Evolutionary conservation across 2,797 vertebrate genomes (phyloP).

Genomic region (Capromys pilorides): DNA sequence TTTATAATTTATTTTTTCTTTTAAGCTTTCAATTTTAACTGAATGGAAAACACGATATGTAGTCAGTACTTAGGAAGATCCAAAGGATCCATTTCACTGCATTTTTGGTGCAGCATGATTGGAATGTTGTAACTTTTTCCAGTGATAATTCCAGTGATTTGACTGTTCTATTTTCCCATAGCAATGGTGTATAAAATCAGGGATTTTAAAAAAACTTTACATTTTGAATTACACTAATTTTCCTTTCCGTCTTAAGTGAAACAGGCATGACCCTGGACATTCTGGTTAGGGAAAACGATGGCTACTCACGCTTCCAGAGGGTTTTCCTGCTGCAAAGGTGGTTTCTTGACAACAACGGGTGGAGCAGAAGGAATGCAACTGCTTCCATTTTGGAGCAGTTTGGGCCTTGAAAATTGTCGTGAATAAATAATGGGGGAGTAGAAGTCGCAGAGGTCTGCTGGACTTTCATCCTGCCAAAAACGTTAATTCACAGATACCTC

Average conservation of each 20-base stretch:
- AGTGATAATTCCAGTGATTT: constrained; percentile 61
- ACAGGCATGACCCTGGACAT: not conserved
- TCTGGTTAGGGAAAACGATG: too few relatives aligned
- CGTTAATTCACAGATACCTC: not conserved
- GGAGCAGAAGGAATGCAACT: not conserved
- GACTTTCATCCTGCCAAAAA: constrained; percentile 39
- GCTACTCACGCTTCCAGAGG: too few relatives aligned
- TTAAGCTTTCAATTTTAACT: constrained; percentile 53
- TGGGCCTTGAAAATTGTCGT: constrained; percentile 39
- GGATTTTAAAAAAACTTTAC: not conserved
- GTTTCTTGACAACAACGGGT: constrained; percentile 9
- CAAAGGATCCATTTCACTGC: constrained; percentile 17
- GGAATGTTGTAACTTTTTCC: constrained; percentile 75
- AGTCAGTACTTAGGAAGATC: constrained; percentile 47
- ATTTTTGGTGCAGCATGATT: constrained; percentile 57
- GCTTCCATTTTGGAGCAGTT: constrained; percentile 10
- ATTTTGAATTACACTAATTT: constrained; percentile 42
- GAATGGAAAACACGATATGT: constrained; percentile 65
- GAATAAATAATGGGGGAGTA: constrained; percentile 3
- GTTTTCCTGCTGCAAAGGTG: not conserved
- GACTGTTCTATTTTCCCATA: constrained; percentile 44
- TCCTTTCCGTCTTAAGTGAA: constrained; percentile 44
- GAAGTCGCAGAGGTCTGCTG: constrained; percentile 34
- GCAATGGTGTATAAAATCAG: constrained; percentile 27
- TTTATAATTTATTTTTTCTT: constrained; percentile 33